Evolutionary conservation across 2,888 invertebrate genomes (phyloP).

Genomic region (Cecidostiba fungosa): DNA sequence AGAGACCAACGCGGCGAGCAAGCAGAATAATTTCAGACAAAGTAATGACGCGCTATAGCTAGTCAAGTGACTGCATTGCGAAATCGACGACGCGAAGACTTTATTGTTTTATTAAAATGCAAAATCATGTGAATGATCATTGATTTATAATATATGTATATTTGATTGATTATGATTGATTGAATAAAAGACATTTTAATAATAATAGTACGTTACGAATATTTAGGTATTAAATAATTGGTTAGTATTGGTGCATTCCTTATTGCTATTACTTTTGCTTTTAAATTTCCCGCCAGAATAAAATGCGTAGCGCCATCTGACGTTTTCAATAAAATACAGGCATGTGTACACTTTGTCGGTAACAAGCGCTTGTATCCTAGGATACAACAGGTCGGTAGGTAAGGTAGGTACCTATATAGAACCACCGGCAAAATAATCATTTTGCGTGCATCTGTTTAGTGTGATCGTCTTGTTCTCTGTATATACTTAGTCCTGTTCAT

Average conservation of each 20-base stretch:
- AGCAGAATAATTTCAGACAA: neutral
- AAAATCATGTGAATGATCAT: slow-evolving; percentile 9
- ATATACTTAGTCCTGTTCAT: too few species aligned
- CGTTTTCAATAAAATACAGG: too few species aligned
- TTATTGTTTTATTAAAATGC: slow-evolving; percentile 20
- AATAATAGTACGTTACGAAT: neutral
- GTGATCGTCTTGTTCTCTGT: too few species aligned
- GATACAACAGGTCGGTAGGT: too few species aligned
- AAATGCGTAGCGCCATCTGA: neutral
- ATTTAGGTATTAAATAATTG: neutral
- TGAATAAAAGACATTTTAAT: slow-evolving; percentile 40
- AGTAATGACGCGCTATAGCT: slow-evolving; percentile 4
- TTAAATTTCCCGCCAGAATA: neutral
- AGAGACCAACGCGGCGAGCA: neutral
- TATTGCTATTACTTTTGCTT: neutral
- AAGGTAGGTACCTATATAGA: neutral
- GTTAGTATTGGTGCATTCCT: neutral
- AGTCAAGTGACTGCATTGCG: slow-evolving; percentile 51
- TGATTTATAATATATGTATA: slow-evolving; percentile 25
- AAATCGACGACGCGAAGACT: slow-evolving; percentile 29
- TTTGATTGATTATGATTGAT: slow-evolving; percentile 31
- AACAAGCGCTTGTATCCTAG: too few species aligned
- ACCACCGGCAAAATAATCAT: too few species aligned
- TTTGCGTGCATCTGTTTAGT: too few species aligned
- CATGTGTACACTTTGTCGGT: too few species aligned